Base-by-base conservation (phyloP, 2,888 invertebrate genomes). In the Clusia tigrina region DNA sequence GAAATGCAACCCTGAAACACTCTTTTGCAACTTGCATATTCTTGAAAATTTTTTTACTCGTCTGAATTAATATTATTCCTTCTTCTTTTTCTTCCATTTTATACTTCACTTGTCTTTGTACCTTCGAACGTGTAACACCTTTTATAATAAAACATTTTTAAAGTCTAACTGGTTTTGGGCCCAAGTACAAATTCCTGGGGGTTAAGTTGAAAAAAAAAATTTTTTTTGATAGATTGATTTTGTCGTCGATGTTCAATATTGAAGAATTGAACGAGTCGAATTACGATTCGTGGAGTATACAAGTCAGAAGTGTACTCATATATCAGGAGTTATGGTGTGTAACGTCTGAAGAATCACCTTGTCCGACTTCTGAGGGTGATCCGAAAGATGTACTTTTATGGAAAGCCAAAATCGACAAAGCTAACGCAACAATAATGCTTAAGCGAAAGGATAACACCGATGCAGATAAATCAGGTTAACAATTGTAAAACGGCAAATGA, bases 241-340 rank as follows among this genome's bases (percentile, higher is more conserved):
- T 6, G 18, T 48, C 22, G 17, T 32, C 26, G 18, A 54, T 54
- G 54, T 58, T 58, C 26, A 25, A 54, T 9, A 54, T 54, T 17
- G 54, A 54, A 17, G 25, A 54, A 54, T 32, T 54, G 25, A 26
- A 54, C 25, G 54, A 54, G 20, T 25, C 51, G 10, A 58, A n/a
- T n/a, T n/a, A n/a, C n/a, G n/a, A n/a, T n/a, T n/a, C n/a, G n/a
- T n/a, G 58, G 58, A 48, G 48, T 3, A 58, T 58, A 10, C 58
- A 58, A 52, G 24, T 58, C 26, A 26, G 52, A 20, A 58, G 58
- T 23, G 52, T 58, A 52, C 58, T 58, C 23, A 25, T 58, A 17
- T 37, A 37, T 52, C 58, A 58, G 48, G 51, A 58, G 17, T 15
- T 58, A 37, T 58, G 58, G 58, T 26, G 20, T 52, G 26, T 57